Evolutionary conservation across 37 sponge, comb jelly and placozoan species (phyloP), one percentile per base, ranked within the genome.

Genomic region (Cliona cf. orientalis): DNA sequence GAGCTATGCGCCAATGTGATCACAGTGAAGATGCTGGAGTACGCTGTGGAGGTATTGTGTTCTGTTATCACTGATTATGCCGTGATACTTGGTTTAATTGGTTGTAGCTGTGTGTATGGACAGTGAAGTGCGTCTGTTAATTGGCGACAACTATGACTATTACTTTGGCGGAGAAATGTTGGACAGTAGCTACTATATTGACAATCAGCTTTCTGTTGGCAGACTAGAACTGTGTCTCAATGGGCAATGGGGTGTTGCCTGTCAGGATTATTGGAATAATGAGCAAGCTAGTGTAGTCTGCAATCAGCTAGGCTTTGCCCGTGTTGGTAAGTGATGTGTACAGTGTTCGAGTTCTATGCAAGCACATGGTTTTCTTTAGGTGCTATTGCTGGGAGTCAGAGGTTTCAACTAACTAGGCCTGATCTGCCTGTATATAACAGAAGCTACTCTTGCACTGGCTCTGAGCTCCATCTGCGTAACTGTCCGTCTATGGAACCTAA

Each of bases 71-170:
- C n/a, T n/a, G n/a, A n/a, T n/a, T n/a, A n/a, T n/a, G 14, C 55
- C 11, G 17, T 49, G 11, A 11, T 19, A 11, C 28, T 62, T 17
- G 28, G 2, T 66, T 29, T 66, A 31, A 21, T 3, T 25, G 33
- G 36, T 31, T 41, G 14, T 39, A 74, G 75, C 75, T 34, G 28
- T 56, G 25, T 81, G 82, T 22, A 23, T 29, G 58, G 49, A 63
- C 3, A 65, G 93, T 72, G 37, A 84, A 77, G 2, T 84, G 71
- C 0, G 72, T 67, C 35, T 84, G 22, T 37, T 88, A 72, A 86
- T 92, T 75, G 93, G 84, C 74, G 64, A 55, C 34, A 31, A 74
- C 85, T 37, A 84, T 43, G 68, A 66, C 5, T 80, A 68, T 36
- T 65, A 42, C 37, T 23, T 35, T 25, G 68, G 69, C 19, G 66